Percentiles rank a stretch among this genome's conserved stretches.
Conservation (phyloP, 2,113 vertebrate genomes). For the Nematolebias whitei region DNA sequence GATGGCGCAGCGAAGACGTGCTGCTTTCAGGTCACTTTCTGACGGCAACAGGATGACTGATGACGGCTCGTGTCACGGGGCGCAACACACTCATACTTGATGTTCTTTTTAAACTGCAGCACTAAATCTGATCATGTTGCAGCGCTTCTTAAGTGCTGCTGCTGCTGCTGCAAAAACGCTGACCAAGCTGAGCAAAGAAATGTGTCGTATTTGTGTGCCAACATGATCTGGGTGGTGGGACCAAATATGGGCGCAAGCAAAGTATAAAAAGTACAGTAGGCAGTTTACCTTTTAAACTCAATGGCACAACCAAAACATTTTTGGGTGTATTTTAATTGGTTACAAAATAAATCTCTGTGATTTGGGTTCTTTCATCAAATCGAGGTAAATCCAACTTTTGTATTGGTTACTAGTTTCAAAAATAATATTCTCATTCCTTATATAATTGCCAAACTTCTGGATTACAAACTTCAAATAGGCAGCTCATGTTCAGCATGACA, state of each 20-base stretch:
- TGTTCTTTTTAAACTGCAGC: conserved; percentile 12
- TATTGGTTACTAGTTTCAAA: no score
- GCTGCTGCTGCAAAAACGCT: conserved; percentile 8
- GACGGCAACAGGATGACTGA: conserved; percentile 18
- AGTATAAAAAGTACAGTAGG: no score
- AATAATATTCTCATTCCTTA: no score
- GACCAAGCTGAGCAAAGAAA: conserved; percentile 9
- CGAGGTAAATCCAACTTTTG: no score
- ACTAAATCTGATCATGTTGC: conserved; percentile 8
- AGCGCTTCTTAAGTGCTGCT: background rate
- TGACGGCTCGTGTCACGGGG: background rate
- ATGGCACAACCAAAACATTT: no score
- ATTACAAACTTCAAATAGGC: no score
- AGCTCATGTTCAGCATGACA: no score
- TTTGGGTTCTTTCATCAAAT: no score
- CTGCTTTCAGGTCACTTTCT: conserved; percentile 13
- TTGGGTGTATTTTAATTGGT: no score
- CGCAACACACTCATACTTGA: conserved; percentile 4
- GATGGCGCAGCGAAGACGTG: conserved; percentile 12
- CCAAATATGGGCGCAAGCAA: background rate
- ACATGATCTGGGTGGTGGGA: background rate
- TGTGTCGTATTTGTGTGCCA: background rate
- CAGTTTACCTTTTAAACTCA: no score
- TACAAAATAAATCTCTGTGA: no score
- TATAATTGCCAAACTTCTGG: no score